A percentile compares a stretch with the other conserved stretches of the same genome.
Evolutionary conservation across 2,888 invertebrate species (phyloP).

Genomic region (Diplolepis rosae): DNA sequence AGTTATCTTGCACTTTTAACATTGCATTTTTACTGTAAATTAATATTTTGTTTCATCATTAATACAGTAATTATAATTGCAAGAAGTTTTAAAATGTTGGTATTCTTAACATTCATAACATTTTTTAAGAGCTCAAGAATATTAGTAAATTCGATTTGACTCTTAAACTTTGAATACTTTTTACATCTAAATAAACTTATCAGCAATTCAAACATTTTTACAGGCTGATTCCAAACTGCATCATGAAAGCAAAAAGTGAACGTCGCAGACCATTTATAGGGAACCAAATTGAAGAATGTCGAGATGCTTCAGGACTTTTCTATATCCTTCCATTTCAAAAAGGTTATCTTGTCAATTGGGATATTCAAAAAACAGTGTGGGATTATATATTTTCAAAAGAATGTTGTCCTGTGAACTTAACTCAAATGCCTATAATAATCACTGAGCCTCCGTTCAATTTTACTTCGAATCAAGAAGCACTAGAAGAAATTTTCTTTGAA

Average conservation of each 20-base stretch:
- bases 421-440: constrained; percentile 86
- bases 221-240: constrained; percentile 91
- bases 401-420: constrained; percentile 84
- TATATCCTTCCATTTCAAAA: constrained; percentile 96
- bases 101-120: no score
- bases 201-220: constrained; percentile 51
- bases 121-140: no score
- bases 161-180: no score
- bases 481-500: constrained; percentile 97
- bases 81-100: constrained; percentile 16
- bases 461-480: constrained; percentile 91
- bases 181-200: no score
- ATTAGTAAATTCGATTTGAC: no score
- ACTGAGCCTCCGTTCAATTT: constrained; percentile 98
- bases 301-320: constrained; percentile 95
- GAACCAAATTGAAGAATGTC: constrained; percentile 95
- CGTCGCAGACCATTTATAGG: constrained; percentile 94
- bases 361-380: constrained; percentile 96
- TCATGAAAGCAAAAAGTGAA: constrained; percentile 98
- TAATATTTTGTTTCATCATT: no score
- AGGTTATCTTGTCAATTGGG: constrained; percentile 97
- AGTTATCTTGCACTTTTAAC: no score
- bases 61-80: no score
- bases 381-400: constrained; percentile 94
- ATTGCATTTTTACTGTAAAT: no score